phyloP scores from a whole-genome alignment of 2,113 vertebrate genomes.

The Mus spicilegus region DNA sequence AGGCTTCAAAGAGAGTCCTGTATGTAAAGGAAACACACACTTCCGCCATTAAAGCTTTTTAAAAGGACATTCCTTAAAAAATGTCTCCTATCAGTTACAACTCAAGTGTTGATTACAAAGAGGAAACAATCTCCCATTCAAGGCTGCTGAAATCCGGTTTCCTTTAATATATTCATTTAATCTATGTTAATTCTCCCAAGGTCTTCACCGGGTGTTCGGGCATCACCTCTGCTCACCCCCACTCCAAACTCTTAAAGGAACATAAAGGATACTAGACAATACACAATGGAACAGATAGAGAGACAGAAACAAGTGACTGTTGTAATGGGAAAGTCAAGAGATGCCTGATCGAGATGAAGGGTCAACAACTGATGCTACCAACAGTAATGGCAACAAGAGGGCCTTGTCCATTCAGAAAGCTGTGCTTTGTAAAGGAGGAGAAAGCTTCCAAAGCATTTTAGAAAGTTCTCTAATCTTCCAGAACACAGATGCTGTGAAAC shows the following conservation, averaged over 20 bases:
- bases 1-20: slow-evolving; percentile 34
- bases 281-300: slow-evolving; percentile 66
- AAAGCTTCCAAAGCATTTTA: slow-evolving; percentile 49
- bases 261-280: slow-evolving; percentile 65
- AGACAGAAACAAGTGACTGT: slow-evolving; percentile 71
- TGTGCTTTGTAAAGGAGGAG: slow-evolving; percentile 34
- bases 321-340: slow-evolving; percentile 66
- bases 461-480: slow-evolving; percentile 74
- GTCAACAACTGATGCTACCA: slow-evolving; percentile 66
- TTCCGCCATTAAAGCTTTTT: background rate
- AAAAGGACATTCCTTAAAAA: slow-evolving; percentile 58
- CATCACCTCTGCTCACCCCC: background rate
- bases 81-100: slow-evolving; percentile 71
- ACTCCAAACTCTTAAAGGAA: slow-evolving; percentile 64
- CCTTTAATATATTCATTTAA: slow-evolving; percentile 66
- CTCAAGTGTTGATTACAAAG: slow-evolving; percentile 71
- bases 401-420: slow-evolving; percentile 65
- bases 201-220: background rate
- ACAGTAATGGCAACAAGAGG: slow-evolving; percentile 62
- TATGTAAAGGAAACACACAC: slow-evolving; percentile 47
- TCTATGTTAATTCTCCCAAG: slow-evolving; percentile 64
- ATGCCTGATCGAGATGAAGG: slow-evolving; percentile 68
- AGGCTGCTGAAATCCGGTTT: slow-evolving; percentile 49
- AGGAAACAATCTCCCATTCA: slow-evolving; percentile 76
- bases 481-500: slow-evolving; percentile 79